Percentiles rank a stretch among this genome's conserved stretches.
phyloP scores from a whole-genome alignment of 2,113 vertebrate species.

The Elachura formosa region DNA sequence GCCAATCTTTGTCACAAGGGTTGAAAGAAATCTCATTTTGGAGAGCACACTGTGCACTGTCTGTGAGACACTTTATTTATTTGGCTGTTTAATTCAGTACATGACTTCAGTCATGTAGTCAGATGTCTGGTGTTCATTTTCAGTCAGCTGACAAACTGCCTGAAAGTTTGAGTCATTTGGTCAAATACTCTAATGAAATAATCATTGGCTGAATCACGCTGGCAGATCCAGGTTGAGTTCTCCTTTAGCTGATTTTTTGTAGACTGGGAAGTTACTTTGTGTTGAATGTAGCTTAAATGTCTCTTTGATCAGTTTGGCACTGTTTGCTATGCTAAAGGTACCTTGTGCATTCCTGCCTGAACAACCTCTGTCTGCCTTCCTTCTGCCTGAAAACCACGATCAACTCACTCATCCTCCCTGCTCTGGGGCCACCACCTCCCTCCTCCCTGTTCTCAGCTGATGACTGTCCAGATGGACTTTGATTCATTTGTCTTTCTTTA shows the following conservation, averaged over 20 bases:
- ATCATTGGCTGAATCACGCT: conserved; percentile 12
- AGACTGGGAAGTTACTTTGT: not conserved
- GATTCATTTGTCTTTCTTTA: not conserved
- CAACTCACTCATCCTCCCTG: not conserved
- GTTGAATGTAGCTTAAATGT: not conserved
- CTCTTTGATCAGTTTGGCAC: conserved; percentile 34
- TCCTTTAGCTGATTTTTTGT: not conserved
- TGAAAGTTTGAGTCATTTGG: conserved; percentile 55
- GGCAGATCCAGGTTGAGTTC: not conserved
- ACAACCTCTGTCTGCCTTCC: not conserved
- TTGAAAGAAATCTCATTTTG: conserved; percentile 4
- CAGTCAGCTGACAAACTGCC: conserved; percentile 50
- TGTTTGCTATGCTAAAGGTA: not conserved
- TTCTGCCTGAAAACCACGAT: not conserved
- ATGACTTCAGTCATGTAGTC: conserved; percentile 16
- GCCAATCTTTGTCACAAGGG: not conserved
- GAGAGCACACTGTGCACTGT: not conserved
- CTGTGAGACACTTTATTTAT: not conserved
- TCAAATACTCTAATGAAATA: conserved; percentile 35
- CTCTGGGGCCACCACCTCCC: not conserved
- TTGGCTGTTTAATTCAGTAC: conserved; percentile 32
- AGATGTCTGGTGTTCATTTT: conserved; percentile 37
- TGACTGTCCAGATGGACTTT: not conserved
- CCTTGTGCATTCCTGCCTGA: not conserved
- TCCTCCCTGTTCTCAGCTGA: not conserved